A percentile compares a stretch with the other conserved stretches of the same genome.
phyloP scores from a whole-genome alignment of 2,797 vertebrate species.

The Sibirionetta formosa region DNA sequence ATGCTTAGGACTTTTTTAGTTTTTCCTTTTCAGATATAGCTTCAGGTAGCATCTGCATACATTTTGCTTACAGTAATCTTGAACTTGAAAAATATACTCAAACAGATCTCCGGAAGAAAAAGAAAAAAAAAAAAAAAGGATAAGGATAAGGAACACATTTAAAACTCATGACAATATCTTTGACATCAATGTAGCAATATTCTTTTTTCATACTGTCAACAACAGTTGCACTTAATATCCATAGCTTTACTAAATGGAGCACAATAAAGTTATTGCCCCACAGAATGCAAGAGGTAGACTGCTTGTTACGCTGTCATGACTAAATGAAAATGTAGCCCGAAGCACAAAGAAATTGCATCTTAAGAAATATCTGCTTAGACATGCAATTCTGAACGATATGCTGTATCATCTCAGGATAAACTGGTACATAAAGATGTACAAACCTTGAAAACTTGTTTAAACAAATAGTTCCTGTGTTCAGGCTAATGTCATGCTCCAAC shows the following conservation, averaged over 20 bases:
- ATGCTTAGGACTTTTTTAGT: not conserved
- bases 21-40: not conserved
- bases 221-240: not conserved
- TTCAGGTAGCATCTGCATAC: not conserved
- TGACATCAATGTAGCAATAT: not conserved
- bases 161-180: not conserved
- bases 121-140: not conserved
- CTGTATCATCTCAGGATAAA: not conserved
- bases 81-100: not conserved
- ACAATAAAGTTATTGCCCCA: not conserved
- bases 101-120: not conserved
- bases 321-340: slow-evolving; percentile 21
- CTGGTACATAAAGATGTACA: not conserved
- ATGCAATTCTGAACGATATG: not conserved
- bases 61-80: not conserved
- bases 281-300: not conserved
- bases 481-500: not conserved
- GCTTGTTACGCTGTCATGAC: not conserved
- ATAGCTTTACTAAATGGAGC: slow-evolving; percentile 20
- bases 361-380: slow-evolving; percentile 7
- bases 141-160: not conserved
- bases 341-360: not conserved
- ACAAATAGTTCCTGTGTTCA: not conserved
- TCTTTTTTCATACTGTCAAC: not conserved
- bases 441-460: not conserved